phyloP scores from a whole-genome alignment of 2,113 vertebrate genomes.

The Terrapene triunguis region DNA sequence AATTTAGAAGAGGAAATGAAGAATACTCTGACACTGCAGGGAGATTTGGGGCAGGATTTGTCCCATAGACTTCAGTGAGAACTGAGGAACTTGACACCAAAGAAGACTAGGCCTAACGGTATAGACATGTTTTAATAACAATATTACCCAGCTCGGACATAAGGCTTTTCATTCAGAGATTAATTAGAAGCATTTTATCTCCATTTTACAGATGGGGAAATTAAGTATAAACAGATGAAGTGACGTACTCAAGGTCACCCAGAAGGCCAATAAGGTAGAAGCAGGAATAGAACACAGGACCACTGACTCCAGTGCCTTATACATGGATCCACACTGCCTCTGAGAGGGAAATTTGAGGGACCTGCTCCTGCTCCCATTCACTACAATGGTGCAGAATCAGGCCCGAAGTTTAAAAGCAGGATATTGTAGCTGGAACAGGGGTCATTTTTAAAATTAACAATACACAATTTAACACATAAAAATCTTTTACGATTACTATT shows the following conservation, averaged over 20 bases:
- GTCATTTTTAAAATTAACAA: conserved; percentile 1
- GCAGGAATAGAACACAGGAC: neutral
- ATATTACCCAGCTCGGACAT: neutral
- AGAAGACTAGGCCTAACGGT: neutral
- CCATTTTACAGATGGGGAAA: neutral
- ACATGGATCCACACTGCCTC: neutral
- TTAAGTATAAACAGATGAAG: neutral
- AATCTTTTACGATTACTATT: neutral
- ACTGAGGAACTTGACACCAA: neutral
- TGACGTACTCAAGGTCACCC: neutral
- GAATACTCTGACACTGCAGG: neutral
- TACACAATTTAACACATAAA: neutral
- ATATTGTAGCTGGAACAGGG: neutral
- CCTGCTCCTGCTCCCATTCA: fast-evolving
- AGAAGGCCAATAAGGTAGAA: neutral
- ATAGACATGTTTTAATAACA: neutral
- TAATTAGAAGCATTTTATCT: neutral
- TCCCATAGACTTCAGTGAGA: neutral
- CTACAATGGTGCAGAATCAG: neutral
- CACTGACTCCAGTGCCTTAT: neutral
- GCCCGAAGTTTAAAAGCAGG: neutral
- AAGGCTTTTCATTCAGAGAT: neutral
- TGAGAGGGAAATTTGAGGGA: neutral
- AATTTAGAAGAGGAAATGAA: neutral
- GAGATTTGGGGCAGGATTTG: neutral